These are phyloP conservation scores for Apodemia duryi DNA, from an alignment of 2,888 invertebrate genomes.

Conservation along the genomic window DNA sequence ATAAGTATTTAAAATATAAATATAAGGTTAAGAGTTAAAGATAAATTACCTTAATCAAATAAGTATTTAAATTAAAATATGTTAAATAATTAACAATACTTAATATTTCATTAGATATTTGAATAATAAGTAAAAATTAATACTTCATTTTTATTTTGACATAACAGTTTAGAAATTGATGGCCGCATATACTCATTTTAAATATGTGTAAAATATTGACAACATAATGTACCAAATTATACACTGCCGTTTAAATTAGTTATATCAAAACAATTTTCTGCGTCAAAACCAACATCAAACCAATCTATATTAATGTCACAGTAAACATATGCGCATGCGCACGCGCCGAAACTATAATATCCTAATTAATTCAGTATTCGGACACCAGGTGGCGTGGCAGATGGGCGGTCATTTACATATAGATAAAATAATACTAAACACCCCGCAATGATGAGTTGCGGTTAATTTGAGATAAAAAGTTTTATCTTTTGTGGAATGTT, in stretches of 20 bases:
- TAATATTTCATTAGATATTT: too few relatives aligned
- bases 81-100: too few relatives aligned
- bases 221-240: too few relatives aligned
- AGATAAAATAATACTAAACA: constrained; percentile 17
- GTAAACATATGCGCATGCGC: constrained; percentile 35
- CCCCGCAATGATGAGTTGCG: constrained; percentile 15
- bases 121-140: too few relatives aligned
- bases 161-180: too few relatives aligned
- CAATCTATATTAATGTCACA: constrained; percentile 16
- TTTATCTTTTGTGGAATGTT: background rate
- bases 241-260: background rate
- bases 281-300: background rate
- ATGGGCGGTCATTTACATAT: constrained; percentile 41
- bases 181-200: too few relatives aligned
- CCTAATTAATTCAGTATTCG: constrained; percentile 65
- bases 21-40: too few relatives aligned
- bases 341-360: constrained; percentile 41
- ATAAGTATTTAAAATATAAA: too few relatives aligned
- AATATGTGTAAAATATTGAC: too few relatives aligned
- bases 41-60: too few relatives aligned
- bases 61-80: too few relatives aligned
- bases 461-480: constrained; percentile 7
- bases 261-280: constrained; percentile 12
- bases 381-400: constrained; percentile 71
- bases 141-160: too few relatives aligned